These are phyloP conservation scores for Plecotus auritus DNA, from an alignment of 2,113 vertebrate species.

Conservation along the genomic window DNA sequence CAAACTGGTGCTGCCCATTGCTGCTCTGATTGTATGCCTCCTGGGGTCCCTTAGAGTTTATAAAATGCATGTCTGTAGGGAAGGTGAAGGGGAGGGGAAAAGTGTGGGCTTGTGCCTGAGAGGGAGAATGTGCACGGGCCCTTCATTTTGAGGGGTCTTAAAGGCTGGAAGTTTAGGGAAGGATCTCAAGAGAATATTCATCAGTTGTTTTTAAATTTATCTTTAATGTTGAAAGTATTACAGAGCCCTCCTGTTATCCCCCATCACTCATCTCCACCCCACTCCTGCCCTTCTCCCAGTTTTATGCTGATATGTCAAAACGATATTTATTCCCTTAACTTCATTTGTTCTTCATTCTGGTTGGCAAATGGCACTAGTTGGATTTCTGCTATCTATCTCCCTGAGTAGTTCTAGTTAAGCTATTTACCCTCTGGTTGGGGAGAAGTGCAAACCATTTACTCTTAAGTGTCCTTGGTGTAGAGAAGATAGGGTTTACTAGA, in stretches of 20 bases:
- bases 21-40: background rate
- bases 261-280: no score
- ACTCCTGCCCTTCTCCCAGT: background rate
- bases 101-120: background rate
- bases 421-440: background rate
- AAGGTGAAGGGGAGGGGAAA: background rate
- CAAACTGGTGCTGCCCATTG: background rate
- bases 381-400: background rate
- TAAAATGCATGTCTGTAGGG: background rate
- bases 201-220: background rate
- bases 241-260: no score
- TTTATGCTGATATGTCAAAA: background rate
- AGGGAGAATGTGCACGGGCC: background rate
- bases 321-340: no score
- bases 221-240: no score
- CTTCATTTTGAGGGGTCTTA: background rate
- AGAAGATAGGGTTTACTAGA: background rate
- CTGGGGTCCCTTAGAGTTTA: background rate
- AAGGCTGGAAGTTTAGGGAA: background rate
- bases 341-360: no score
- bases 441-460: background rate
- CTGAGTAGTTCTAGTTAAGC: background rate
- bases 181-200: background rate
- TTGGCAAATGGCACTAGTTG: no score
- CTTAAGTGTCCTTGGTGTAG: background rate